A percentile compares a stretch with the other conserved stretches of the same genome.
Evolutionary conservation across 64 coral and sea anemone genomes (phyloP).

Genomic region (Porites lutea): DNA sequence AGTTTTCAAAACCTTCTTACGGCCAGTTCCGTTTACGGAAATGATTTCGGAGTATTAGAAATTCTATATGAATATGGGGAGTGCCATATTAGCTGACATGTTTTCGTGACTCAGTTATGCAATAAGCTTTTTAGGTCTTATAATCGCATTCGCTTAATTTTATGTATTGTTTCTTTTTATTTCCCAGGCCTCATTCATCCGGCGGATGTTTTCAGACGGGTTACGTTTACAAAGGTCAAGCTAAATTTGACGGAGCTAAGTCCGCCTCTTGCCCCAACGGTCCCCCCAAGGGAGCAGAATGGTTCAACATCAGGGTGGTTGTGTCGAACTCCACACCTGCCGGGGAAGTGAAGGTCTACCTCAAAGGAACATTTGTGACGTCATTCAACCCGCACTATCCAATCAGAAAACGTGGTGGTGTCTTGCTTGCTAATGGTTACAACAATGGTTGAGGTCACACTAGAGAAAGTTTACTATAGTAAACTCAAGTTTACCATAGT

Average conservation of each 20-base stretch:
- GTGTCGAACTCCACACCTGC: background rate
- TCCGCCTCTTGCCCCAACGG: slow-evolving; percentile 25
- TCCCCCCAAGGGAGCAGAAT: slow-evolving; percentile 53
- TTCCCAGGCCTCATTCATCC: background rate
- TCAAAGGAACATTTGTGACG: slow-evolving; percentile 7
- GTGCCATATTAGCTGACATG: no score
- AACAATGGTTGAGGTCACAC: no score
- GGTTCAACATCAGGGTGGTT: slow-evolving; percentile 29
- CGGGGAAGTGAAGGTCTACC: slow-evolving; percentile 32
- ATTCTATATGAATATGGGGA: no score
- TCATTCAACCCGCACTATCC: slow-evolving; percentile 26
- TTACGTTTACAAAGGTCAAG: slow-evolving; percentile 34
- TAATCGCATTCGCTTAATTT: no score
- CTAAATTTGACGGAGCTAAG: slow-evolving; percentile 25
- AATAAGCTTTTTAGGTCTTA: no score
- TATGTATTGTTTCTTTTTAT: background rate
- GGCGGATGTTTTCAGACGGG: slow-evolving; percentile 35
- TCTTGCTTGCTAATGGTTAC: slow-evolving; percentile 61
- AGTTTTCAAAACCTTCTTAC: no score
- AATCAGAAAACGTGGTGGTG: slow-evolving; percentile 26
- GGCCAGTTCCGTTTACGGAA: no score
- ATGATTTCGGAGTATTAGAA: no score
- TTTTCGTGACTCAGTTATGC: no score
- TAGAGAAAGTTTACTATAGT: no score
- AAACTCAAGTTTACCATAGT: no score